phyloP scores from a whole-genome alignment of 23 tunicate genomes.

The Styela plicata region DNA sequence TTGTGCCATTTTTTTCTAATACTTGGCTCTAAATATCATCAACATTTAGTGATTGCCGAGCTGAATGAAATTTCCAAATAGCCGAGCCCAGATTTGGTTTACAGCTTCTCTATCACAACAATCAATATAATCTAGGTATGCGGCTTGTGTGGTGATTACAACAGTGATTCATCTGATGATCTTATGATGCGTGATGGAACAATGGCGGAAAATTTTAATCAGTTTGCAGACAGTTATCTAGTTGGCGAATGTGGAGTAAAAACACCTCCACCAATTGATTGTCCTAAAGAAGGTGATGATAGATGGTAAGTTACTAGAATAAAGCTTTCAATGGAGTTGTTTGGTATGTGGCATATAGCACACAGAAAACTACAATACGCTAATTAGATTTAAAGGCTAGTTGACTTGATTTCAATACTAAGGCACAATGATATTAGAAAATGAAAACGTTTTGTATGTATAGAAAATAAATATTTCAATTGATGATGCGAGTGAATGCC shows the following conservation, averaged over 20 bases:
- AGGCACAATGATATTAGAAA: too few relatives aligned
- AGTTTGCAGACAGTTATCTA: neutral
- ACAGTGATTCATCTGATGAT: conserved; percentile 7
- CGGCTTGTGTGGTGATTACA: neutral
- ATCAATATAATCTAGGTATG: conserved; percentile 4
- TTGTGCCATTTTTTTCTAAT: too few relatives aligned
- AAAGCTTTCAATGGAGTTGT: too few relatives aligned
- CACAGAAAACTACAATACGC: neutral
- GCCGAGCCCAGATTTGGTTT: too few relatives aligned
- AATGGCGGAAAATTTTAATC: neutral
- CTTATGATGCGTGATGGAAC: neutral
- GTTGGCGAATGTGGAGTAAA: neutral
- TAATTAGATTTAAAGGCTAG: neutral
- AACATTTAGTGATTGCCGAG: too few relatives aligned
- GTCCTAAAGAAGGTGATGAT: neutral
- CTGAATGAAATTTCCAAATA: too few relatives aligned
- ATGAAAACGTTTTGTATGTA: too few relatives aligned
- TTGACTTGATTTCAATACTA: conserved; percentile 9
- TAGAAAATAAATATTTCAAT: too few relatives aligned
- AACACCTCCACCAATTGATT: neutral
- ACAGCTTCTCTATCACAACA: too few relatives aligned
- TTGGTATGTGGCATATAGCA: too few relatives aligned
- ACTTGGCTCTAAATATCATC: too few relatives aligned
- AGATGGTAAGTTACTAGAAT: neutral
- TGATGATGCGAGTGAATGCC: too few relatives aligned